phyloP scores from a whole-genome alignment of 2,113 vertebrate species.

The Rhinoderma darwinii region DNA sequence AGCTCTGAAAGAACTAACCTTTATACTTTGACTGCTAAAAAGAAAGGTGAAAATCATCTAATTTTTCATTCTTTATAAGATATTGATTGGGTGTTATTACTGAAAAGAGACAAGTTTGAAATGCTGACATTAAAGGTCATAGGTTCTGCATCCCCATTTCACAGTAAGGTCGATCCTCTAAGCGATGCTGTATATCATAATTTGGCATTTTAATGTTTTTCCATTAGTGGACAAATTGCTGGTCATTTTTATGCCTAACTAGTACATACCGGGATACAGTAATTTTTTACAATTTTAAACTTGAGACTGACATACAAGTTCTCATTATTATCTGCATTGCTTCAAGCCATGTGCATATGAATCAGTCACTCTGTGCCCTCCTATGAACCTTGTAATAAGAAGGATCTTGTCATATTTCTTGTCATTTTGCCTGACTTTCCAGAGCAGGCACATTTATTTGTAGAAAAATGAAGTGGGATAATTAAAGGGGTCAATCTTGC shows the following conservation, averaged over 20 bases:
- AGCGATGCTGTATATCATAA: conserved; percentile 57
- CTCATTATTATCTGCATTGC: conserved; percentile 55
- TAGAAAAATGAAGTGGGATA: conserved; percentile 1
- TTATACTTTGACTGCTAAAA: conserved; percentile 39
- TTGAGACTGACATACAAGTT: conserved; percentile 39
- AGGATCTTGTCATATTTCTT: conserved; percentile 43
- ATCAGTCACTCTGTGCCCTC: conserved; percentile 42
- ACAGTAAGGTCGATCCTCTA: conserved; percentile 52
- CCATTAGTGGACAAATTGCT: conserved; percentile 57
- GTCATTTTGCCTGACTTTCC: conserved; percentile 15
- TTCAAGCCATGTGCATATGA: conserved; percentile 49
- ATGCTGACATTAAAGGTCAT: conserved; percentile 60
- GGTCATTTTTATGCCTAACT: conserved; percentile 56
- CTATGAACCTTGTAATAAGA: conserved; percentile 37
- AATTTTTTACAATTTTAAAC: conserved; percentile 42
- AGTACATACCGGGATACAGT: conserved; percentile 31
- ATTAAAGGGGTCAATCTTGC: conserved; percentile 32
- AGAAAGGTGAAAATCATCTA: conserved; percentile 35
- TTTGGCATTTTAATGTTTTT: conserved; percentile 60
- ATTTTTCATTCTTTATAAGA: conserved; percentile 55
- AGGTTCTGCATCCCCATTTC: conserved; percentile 56
- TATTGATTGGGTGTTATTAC: conserved; percentile 56
- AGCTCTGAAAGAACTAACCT: conserved; percentile 27
- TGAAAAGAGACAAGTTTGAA: conserved; percentile 56
- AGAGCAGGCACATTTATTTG: conserved; percentile 9